Evolutionary conservation across 2,888 invertebrate genomes (phyloP).

Genomic region (Leptopilina syphax): DNA sequence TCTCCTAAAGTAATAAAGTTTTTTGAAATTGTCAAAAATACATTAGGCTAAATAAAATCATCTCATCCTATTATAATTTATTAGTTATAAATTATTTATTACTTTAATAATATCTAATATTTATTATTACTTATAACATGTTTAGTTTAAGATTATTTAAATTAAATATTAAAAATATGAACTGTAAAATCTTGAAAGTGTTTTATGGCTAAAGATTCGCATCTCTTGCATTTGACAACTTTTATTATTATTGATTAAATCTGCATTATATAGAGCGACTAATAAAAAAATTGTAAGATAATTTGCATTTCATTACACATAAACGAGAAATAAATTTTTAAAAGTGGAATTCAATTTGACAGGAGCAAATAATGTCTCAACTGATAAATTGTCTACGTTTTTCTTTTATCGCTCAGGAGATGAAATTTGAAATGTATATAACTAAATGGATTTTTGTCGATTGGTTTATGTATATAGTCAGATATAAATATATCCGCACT

Average conservation of each 20-base stretch:
- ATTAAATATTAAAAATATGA: too few species aligned
- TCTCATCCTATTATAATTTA: too few species aligned
- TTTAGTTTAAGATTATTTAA: too few species aligned
- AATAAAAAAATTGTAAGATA: not conserved
- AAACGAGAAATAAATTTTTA: slow-evolving; percentile 19
- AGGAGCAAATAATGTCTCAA: slow-evolving; percentile 34
- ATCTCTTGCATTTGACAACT: too few species aligned
- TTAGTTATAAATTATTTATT: too few species aligned
- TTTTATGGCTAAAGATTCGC: too few species aligned
- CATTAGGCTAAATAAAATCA: too few species aligned
- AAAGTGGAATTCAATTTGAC: slow-evolving; percentile 33
- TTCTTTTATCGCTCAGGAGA: slow-evolving; percentile 19
- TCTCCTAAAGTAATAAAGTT: too few species aligned
- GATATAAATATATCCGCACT: slow-evolving; percentile 5
- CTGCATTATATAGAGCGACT: not conserved
- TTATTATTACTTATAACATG: too few species aligned
- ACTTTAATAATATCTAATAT: too few species aligned
- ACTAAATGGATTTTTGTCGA: not conserved
- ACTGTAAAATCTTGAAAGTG: too few species aligned
- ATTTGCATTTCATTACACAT: slow-evolving; percentile 2
- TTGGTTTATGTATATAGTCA: slow-evolving; percentile 20
- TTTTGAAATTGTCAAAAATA: too few species aligned
- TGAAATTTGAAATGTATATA: slow-evolving; percentile 22
- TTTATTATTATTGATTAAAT: not conserved
- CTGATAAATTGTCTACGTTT: slow-evolving; percentile 30